Evolutionary conservation across 2,113 vertebrate species (phyloP).

Genomic region (Spheniscus mendiculus): DNA sequence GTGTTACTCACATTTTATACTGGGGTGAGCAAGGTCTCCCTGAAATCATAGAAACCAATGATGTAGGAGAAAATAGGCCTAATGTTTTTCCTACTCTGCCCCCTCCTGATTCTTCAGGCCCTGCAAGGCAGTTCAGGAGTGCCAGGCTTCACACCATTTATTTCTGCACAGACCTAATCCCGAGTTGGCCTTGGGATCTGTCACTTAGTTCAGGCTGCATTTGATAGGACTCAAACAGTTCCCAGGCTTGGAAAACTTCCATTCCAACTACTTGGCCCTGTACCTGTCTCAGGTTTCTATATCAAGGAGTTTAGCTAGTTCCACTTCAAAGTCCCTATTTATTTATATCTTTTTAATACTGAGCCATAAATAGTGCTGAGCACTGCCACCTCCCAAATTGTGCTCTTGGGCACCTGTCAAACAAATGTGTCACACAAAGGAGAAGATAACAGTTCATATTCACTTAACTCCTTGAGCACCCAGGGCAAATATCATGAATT

Average conservation of each 20-base stretch:
- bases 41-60: neutral
- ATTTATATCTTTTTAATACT: slow-evolving; percentile 52
- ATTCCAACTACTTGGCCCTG: neutral
- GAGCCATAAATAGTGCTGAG: slow-evolving; percentile 25
- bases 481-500: neutral
- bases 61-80: neutral
- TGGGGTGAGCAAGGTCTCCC: neutral
- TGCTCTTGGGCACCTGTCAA: neutral
- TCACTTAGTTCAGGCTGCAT: neutral
- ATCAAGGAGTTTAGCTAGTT: slow-evolving; percentile 25
- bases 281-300: slow-evolving; percentile 27
- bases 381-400: neutral
- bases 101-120: neutral
- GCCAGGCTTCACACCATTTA: neutral
- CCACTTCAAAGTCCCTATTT: slow-evolving; percentile 18
- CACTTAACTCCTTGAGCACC: neutral
- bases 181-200: neutral
- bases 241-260: slow-evolving; percentile 12
- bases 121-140: neutral
- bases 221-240: neutral
- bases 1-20: neutral
- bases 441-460: neutral
- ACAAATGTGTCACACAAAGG: neutral
- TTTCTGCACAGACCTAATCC: neutral
- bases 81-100: neutral